These are phyloP conservation scores for Drosophila fungiperda DNA, from an alignment of 2,888 invertebrate genomes.

Conservation along the genomic window DNA sequence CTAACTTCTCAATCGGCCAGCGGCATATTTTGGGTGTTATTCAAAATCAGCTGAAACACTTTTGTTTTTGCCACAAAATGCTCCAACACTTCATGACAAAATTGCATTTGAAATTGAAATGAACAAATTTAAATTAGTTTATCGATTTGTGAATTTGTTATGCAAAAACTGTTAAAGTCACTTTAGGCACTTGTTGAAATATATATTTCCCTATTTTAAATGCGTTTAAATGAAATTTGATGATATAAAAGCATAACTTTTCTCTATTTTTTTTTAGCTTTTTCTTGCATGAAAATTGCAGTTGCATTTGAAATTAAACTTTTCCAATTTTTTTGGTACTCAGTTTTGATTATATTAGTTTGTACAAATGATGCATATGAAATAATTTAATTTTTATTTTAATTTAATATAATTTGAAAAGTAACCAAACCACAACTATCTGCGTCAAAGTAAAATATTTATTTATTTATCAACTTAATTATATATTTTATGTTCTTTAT, in stretches of 20 bases:
- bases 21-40: constrained; percentile 8
- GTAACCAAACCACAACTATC: background rate
- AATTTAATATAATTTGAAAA: background rate
- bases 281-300: constrained; percentile 47
- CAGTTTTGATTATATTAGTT: background rate
- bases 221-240: background rate
- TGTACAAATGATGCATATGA: background rate
- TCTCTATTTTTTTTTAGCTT: background rate
- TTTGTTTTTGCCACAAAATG: constrained; percentile 5
- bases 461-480: too few species aligned
- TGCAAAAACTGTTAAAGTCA: constrained; percentile 12
- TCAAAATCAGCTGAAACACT: background rate
- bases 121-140: constrained; percentile 14
- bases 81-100: background rate
- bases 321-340: background rate
- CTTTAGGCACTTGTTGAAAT: constrained; percentile 6
- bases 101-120: constrained; percentile 1
- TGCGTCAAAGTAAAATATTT: too few species aligned
- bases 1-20: constrained; percentile 8
- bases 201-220: constrained; percentile 1
- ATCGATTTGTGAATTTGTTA: constrained; percentile 11
- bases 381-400: background rate
- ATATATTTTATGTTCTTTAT: background rate
- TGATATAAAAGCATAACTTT: background rate
- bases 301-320: constrained; percentile 53